Conservation (phyloP, 2,888 invertebrate species). For the Netelia inedita region DNA sequence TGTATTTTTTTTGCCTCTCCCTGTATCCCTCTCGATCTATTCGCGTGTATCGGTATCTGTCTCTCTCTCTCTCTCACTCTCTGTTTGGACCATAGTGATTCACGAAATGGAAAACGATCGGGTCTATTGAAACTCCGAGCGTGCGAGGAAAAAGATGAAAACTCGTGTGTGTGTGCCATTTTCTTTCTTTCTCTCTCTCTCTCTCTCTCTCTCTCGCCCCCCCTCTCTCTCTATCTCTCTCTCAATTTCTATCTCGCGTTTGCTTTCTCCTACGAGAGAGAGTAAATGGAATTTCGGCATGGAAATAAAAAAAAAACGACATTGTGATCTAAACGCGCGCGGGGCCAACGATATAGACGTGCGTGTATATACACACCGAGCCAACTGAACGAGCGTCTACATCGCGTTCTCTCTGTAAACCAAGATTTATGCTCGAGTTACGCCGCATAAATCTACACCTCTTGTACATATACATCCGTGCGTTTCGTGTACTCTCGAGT, state of each 20-base stretch:
- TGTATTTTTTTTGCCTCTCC: conserved; percentile 17
- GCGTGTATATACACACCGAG: background rate
- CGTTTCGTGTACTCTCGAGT: conserved; percentile 29
- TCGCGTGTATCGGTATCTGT: conserved; percentile 8
- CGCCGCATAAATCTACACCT: conserved; percentile 75
- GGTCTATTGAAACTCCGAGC: conserved; percentile 28
- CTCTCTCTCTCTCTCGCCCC: conserved; percentile 1
- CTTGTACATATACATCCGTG: conserved; percentile 33
- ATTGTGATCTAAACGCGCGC: conserved; percentile 22
- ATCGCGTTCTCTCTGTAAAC: conserved; percentile 71
- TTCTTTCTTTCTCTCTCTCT: background rate
- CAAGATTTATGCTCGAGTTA: conserved; percentile 78
- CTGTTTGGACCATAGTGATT: background rate
- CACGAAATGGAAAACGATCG: conserved; percentile 25
- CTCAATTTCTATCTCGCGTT: background rate
- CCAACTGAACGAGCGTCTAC: conserved; percentile 9
- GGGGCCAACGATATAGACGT: conserved; percentile 1
- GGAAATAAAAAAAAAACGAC: conserved; percentile 32
- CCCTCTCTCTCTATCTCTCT: background rate
- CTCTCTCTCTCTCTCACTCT: background rate
- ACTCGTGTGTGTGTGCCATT: conserved; percentile 8
- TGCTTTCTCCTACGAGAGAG: background rate
- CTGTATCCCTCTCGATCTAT: conserved; percentile 12
- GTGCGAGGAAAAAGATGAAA: conserved; percentile 15
- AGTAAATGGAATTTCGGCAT: conserved; percentile 52